Evolutionary conservation across 1,140 invertebrate species (phyloP).

Genomic region (Pentalonia nigronervosa): DNA sequence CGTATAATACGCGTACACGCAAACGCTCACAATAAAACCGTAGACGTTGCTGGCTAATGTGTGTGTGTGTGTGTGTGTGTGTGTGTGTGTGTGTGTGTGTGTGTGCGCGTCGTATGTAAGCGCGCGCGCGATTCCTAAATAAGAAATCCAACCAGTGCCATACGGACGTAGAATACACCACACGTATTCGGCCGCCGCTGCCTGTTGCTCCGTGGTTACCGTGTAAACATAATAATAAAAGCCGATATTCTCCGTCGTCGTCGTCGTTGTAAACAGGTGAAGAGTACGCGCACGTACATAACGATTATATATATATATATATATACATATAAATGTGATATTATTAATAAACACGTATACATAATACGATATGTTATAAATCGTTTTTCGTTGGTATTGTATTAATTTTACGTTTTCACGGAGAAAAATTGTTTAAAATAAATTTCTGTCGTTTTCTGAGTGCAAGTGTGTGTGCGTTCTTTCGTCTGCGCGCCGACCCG

Average conservation of each 20-base stretch:
- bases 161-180: conserved; percentile 57
- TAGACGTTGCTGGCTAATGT: neutral
- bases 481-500: neutral
- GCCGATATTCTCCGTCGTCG: neutral
- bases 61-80: neutral
- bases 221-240: conserved; percentile 29
- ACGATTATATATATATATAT: neutral
- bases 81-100: neutral
- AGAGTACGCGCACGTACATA: neutral
- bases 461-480: neutral
- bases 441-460: neutral
- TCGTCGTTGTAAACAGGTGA: neutral
- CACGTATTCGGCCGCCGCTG: conserved; percentile 47
- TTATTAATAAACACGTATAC: neutral
- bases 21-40: neutral
- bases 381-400: neutral
- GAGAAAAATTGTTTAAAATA: neutral
- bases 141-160: conserved; percentile 57
- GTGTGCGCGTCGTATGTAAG: neutral
- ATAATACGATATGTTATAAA: neutral
- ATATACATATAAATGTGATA: neutral
- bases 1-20: neutral
- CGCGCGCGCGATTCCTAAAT: conserved; percentile 57
- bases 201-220: conserved; percentile 44
- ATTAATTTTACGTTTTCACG: neutral